Evolutionary conservation across 2,113 vertebrate genomes (phyloP).

Genomic region (Xiphorhynchus elegans): DNA sequence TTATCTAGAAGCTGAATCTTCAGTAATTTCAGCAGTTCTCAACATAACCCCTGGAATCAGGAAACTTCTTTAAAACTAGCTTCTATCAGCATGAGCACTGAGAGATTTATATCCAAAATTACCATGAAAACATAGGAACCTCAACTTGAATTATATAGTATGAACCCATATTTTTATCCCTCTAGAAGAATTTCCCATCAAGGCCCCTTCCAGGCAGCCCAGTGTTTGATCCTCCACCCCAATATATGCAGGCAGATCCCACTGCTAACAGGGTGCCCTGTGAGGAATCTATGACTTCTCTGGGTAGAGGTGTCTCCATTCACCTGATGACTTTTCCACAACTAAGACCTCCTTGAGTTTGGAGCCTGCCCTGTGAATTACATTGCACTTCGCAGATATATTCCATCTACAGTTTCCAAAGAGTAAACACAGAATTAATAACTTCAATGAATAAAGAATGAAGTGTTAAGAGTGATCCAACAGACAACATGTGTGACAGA

Average conservation of each 20-base stretch:
- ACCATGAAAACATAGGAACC: not conserved
- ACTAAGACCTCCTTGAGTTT: not conserved
- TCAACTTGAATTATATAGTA: not conserved
- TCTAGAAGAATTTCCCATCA: not conserved
- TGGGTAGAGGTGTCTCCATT: not conserved
- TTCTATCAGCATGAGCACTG: not conserved
- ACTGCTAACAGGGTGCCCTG: not conserved
- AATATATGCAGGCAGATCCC: not conserved
- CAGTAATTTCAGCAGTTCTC: not conserved
- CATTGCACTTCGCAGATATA: not conserved
- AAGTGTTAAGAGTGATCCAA: not conserved
- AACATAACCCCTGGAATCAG: not conserved
- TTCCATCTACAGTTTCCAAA: not conserved
- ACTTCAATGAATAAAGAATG: not conserved
- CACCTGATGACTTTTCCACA: not conserved
- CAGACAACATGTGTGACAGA: fast-evolving
- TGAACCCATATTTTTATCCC: not conserved
- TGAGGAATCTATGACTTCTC: not conserved
- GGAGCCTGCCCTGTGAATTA: not conserved
- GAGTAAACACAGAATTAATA: not conserved
- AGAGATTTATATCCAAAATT: not conserved
- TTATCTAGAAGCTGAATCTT: not conserved
- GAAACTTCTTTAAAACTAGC: not conserved
- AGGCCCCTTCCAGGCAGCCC: not conserved
- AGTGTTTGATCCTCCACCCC: not conserved